These are phyloP conservation scores for Hybognathus amarus DNA, from an alignment of 2,797 vertebrate species.

Conservation along the genomic window DNA sequence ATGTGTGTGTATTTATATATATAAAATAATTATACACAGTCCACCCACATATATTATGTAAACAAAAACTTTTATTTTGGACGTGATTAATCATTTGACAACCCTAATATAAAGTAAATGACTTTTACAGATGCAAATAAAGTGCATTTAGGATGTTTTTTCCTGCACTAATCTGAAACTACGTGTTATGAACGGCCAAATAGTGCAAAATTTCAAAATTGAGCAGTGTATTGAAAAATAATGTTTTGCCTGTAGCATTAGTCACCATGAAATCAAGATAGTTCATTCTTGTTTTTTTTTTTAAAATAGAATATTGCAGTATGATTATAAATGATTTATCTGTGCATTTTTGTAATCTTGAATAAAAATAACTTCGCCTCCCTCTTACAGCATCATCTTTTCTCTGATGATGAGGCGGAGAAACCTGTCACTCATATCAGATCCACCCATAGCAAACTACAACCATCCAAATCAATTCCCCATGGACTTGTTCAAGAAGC, in stretches of 20 bases:
- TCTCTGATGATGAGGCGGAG: background rate
- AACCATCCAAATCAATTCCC: too few species aligned
- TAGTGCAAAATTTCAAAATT: background rate
- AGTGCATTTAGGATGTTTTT: background rate
- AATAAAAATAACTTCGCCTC: too few species aligned
- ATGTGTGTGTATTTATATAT: too few species aligned
- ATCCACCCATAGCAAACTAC: background rate
- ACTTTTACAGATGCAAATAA: background rate
- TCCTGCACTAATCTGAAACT: background rate
- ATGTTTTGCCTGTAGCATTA: background rate
- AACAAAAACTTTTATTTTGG: too few species aligned
- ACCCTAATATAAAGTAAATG: too few species aligned
- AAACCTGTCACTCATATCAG: background rate
- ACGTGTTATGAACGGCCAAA: background rate
- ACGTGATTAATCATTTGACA: too few species aligned
- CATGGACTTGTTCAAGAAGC: too few species aligned
- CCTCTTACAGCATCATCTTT: too few species aligned
- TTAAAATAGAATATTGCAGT: background rate
- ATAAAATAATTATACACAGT: too few species aligned
- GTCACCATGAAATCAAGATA: too few species aligned
- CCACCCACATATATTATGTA: too few species aligned
- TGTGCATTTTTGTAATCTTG: background rate
- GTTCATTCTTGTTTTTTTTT: background rate
- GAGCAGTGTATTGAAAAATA: too few species aligned
- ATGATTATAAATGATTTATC: background rate